These are phyloP conservation scores for Carcharodon carcharias DNA, from an alignment of 2,797 vertebrate genomes.

Conservation along the genomic window DNA sequence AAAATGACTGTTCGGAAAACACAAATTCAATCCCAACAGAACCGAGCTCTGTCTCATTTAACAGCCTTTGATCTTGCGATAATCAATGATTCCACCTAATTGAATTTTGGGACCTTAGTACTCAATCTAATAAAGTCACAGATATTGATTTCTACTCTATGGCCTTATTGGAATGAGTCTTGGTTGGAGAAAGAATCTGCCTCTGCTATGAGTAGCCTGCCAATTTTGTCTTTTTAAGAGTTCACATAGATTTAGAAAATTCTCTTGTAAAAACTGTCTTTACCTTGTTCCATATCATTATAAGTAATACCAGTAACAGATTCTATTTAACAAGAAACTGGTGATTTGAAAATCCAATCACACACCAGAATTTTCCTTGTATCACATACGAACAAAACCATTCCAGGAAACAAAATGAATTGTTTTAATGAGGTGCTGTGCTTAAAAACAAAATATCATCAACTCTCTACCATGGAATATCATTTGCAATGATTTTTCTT, in stretches of 20 bases:
- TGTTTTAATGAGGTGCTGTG: background rate
- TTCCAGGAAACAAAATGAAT: background rate
- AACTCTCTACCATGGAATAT: background rate
- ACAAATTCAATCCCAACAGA: background rate
- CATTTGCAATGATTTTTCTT: slow-evolving; percentile 4
- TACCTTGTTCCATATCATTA: background rate
- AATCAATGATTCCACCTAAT: background rate
- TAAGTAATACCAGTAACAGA: background rate
- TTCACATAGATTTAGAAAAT: background rate
- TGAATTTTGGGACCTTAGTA: background rate
- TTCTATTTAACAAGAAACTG: background rate
- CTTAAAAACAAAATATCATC: slow-evolving; percentile 15
- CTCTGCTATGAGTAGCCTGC: too few relatives aligned
- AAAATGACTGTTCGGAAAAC: background rate
- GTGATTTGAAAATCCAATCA: too few relatives aligned
- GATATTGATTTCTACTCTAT: background rate
- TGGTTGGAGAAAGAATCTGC: background rate
- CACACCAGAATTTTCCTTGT: background rate
- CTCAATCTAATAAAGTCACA: background rate
- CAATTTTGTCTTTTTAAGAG: background rate
- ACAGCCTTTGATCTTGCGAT: background rate
- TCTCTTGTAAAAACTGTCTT: too few relatives aligned
- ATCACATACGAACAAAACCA: background rate
- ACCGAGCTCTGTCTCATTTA: background rate
- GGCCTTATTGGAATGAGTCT: background rate